Evolutionary conservation across 2,888 invertebrate genomes (phyloP).

Genomic region (Rhogogaster chlorosoma): DNA sequence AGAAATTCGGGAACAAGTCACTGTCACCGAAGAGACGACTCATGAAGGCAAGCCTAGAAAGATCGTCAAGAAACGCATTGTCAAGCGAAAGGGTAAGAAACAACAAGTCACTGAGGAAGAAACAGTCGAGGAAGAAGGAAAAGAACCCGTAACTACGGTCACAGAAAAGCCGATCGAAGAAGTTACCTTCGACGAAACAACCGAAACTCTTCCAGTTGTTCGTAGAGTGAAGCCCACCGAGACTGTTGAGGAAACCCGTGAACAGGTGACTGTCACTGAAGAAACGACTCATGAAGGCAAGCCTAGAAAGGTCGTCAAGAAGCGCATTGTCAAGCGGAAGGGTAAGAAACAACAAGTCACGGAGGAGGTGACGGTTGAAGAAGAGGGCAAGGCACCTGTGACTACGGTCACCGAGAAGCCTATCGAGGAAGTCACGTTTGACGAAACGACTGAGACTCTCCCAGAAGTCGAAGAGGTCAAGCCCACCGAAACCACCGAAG

Average conservation of each 20-base stretch:
- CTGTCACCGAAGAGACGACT: slow-evolving; percentile 61
- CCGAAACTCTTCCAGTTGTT: slow-evolving; percentile 63
- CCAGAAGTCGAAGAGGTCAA: neutral
- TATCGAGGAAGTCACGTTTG: slow-evolving; percentile 66
- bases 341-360: slow-evolving; percentile 71
- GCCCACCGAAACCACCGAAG: slow-evolving; percentile 54
- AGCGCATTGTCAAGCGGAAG: slow-evolving; percentile 71
- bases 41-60: slow-evolving; percentile 68
- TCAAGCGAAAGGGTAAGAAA: slow-evolving; percentile 33
- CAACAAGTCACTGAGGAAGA: slow-evolving; percentile 67
- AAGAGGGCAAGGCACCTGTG: slow-evolving; percentile 69
- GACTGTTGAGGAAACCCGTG: slow-evolving; percentile 68
- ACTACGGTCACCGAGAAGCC: slow-evolving; percentile 67
- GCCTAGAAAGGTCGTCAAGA: slow-evolving; percentile 68
- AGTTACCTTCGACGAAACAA: slow-evolving; percentile 57
- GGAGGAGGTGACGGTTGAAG: slow-evolving; percentile 75
- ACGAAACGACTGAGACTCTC: slow-evolving; percentile 57
- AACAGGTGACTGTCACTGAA: slow-evolving; percentile 58
- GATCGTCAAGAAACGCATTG: slow-evolving; percentile 46
- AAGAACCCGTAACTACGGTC: slow-evolving; percentile 72
- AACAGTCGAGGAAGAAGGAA: slow-evolving; percentile 68
- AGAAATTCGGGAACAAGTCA: too few species aligned
- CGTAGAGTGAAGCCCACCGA: slow-evolving; percentile 55
- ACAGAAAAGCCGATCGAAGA: slow-evolving; percentile 68
- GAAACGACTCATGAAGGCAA: slow-evolving; percentile 61